Conservation (phyloP, 2,113 vertebrate genomes). For the Neopipo cinnamomea region DNA sequence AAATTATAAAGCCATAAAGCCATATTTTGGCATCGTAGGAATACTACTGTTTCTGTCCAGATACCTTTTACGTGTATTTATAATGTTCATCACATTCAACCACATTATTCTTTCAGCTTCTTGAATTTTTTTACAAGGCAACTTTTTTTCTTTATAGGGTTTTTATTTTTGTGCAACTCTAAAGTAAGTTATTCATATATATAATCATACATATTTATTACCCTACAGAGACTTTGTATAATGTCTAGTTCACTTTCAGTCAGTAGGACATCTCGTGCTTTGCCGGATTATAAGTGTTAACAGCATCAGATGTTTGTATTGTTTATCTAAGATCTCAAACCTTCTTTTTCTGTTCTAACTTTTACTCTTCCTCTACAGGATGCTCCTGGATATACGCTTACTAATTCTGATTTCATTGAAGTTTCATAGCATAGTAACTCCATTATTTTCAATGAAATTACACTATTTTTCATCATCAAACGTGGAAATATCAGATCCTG, state of each 20-base stretch:
- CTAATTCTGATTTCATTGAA: background rate
- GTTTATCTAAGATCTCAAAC: background rate
- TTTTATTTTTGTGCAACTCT: background rate
- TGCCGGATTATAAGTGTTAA: background rate
- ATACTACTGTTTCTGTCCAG: background rate
- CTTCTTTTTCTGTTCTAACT: background rate
- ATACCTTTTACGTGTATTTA: background rate
- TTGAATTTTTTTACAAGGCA: background rate
- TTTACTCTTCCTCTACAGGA: background rate
- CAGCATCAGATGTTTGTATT: background rate
- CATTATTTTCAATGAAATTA: background rate
- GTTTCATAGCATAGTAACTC: background rate
- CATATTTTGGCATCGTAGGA: background rate
- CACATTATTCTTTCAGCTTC: background rate
- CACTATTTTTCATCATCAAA: background rate
- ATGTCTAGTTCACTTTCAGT: background rate
- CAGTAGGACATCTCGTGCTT: background rate
- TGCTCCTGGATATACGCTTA: background rate
- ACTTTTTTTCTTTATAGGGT: background rate
- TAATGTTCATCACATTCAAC: background rate
- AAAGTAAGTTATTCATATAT: background rate
- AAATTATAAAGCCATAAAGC: background rate
- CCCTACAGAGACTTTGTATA: background rate
- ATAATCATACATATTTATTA: background rate
- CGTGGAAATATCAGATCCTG: rapidly evolving